Base-by-base conservation (phyloP, 2,888 invertebrate species). In the Ormyrus pomaceus region DNA sequence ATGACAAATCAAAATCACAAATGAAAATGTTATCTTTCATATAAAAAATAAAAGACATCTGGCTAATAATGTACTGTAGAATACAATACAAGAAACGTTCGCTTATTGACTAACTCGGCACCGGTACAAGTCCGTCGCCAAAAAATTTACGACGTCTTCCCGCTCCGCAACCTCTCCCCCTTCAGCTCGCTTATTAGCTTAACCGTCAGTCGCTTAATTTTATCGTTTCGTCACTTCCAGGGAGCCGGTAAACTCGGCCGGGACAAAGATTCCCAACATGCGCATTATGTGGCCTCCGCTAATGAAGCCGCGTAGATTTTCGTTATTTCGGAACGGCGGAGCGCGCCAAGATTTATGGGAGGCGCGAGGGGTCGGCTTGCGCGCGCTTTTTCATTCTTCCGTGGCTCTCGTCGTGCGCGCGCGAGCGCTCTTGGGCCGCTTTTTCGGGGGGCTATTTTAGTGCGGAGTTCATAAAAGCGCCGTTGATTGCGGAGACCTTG, bases 261-360 rank as follows among this genome's bases (percentile, higher is more conserved):
- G 34, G 34, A 34, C 34, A 34, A 34, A 34, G 34, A 34, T 34
- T 34, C 34, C 34, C 34, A 34, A 4, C 34, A 4, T 4, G 3
- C 34, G 34, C 34, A 34, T 4, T 34, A 4, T 2, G 34, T 4
- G 51, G 46, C 13, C 58, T 10, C 11, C 73, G 58, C 73, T 81
- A 81, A 81, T 75, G 68, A 78, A 81, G 55, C 2, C 75, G 59
- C 74, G 78, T 81, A 75, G 71, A 81, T 81, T 81, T 74, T 81
- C 66, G 75, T 78, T 75, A 75, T 56, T 70, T 69, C n/a, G 62
- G 11, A 64, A 13, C 66, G 46, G 8, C 53, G 34, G 9, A 46
- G 58, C 51, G 56, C 34, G 45, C 51, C 46, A 51, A 53, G 71
- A 71, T 80, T 80, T 80, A 76, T 80, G 72, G 46, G 6, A 3